phyloP scores from a whole-genome alignment of 2,888 invertebrate genomes.

The Erpobdella octoculata region DNA sequence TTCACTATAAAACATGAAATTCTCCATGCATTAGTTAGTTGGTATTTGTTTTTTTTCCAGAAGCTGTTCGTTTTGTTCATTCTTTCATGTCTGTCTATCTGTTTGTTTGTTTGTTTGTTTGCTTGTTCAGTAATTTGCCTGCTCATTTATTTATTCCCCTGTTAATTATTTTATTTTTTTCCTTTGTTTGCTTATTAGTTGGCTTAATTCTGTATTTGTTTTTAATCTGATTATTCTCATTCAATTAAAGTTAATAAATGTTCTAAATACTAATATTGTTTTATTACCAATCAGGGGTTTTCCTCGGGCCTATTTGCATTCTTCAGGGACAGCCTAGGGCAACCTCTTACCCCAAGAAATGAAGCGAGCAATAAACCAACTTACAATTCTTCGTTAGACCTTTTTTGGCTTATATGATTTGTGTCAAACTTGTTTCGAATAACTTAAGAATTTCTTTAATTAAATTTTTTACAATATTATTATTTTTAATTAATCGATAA shows the following conservation, averaged over 20 bases:
- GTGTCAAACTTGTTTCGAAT: neutral
- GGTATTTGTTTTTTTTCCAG: neutral
- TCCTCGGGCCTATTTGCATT: constrained; percentile 93
- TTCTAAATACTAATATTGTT: neutral
- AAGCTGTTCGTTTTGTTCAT: neutral
- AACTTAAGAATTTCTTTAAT: neutral
- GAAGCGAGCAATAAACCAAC: constrained; percentile 74
- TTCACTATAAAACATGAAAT: constrained; percentile 98
- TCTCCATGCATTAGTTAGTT: constrained; percentile 71
- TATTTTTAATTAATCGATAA: neutral
- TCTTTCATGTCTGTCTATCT: too few relatives aligned
- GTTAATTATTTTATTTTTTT: neutral
- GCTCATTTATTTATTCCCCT: neutral
- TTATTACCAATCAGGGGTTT: constrained; percentile 62
- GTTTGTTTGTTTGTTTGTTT: too few relatives aligned
- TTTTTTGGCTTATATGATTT: too few relatives aligned
- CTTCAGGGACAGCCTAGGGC: constrained; percentile 80
- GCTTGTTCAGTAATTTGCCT: too few relatives aligned
- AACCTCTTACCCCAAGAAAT: constrained; percentile 58
- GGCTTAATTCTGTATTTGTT: too few relatives aligned
- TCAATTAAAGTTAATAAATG: neutral
- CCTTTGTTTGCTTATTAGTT: neutral
- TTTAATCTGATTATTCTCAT: too few relatives aligned
- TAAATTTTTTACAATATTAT: neutral
- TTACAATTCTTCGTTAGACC: constrained; percentile 41